These are phyloP conservation scores for Rhodeus uyekii DNA, from an alignment of 2,797 vertebrate genomes.

Conservation along the genomic window DNA sequence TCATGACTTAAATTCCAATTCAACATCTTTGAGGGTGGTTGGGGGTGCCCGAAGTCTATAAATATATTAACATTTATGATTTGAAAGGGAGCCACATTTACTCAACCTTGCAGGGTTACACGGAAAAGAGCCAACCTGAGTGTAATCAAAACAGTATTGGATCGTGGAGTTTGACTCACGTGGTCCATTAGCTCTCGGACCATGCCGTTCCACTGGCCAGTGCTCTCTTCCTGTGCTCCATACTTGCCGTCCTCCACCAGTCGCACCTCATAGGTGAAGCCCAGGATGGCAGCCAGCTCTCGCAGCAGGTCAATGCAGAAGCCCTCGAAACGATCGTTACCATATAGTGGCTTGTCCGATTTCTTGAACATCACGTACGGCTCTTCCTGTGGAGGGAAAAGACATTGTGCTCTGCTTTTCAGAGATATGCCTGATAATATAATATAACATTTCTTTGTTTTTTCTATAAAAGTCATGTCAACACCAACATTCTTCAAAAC, in stretches of 20 bases:
- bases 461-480: background rate
- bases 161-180: constrained; percentile 76
- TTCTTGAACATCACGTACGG: constrained; percentile 99
- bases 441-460: background rate
- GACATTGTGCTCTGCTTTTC: constrained; percentile 14
- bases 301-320: constrained; percentile 96
- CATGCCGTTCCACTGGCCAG: constrained; percentile 98
- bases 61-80: background rate
- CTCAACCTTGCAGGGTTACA: background rate
- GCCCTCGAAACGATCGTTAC: constrained; percentile 96
- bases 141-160: background rate
- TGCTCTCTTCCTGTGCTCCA: constrained; percentile 92
- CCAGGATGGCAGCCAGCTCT: constrained; percentile 92
- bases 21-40: background rate
- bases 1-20: background rate
- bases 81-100: background rate
- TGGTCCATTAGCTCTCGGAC: constrained; percentile 96
- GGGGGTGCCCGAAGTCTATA: background rate
- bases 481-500: background rate
- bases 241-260: constrained; percentile 95
- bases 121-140: background rate
- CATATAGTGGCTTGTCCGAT: constrained; percentile 95
- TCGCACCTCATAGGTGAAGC: constrained; percentile 93
- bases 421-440: background rate
- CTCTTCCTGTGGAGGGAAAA: constrained; percentile 83